A percentile compares a stretch with the other conserved stretches of the same genome.
Conservation (phyloP, 2,113 vertebrate species). For the Stigmatopora nigra region DNA sequence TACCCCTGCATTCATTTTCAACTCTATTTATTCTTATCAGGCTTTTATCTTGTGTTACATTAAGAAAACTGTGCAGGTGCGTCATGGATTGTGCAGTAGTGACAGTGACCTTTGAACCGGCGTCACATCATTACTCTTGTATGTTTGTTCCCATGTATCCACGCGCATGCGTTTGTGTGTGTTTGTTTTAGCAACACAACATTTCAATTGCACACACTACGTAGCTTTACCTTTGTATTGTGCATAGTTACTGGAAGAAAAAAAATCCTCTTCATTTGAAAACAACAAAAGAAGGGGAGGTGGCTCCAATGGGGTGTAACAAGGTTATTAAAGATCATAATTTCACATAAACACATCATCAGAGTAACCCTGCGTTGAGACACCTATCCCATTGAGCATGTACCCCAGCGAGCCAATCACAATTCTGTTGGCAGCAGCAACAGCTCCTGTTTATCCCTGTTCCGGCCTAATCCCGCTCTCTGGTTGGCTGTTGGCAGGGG, state of each 20-base stretch:
- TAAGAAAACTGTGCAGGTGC: conserved; percentile 10
- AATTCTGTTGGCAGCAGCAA: conserved; percentile 74
- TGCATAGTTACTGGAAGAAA: neutral
- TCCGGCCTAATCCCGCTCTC: conserved; percentile 36
- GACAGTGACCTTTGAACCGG: conserved; percentile 36
- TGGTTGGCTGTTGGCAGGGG: conserved; percentile 54
- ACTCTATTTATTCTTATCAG: no score
- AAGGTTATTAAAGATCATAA: conserved; percentile 63
- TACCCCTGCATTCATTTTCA: no score
- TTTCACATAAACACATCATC: conserved; percentile 56
- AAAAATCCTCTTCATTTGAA: conserved; percentile 7
- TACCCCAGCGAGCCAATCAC: conserved; percentile 58
- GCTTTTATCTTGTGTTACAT: no score
- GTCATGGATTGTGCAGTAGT: conserved; percentile 6
- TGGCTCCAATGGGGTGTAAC: conserved; percentile 40
- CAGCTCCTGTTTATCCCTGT: conserved; percentile 55
- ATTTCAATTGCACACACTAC: conserved; percentile 4
- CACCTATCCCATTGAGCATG: conserved; percentile 62
- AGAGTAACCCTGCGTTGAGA: conserved; percentile 51
- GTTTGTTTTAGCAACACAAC: conserved; percentile 25
- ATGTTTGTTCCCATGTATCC: conserved; percentile 25
- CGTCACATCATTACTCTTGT: conserved; percentile 17
- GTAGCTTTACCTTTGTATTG: neutral
- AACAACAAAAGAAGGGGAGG: conserved; percentile 37
- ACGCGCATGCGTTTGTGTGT: conserved; percentile 12